These are phyloP conservation scores for Trichonephila inaurata DNA, from an alignment of 1,140 invertebrate species.

Conservation along the genomic window DNA sequence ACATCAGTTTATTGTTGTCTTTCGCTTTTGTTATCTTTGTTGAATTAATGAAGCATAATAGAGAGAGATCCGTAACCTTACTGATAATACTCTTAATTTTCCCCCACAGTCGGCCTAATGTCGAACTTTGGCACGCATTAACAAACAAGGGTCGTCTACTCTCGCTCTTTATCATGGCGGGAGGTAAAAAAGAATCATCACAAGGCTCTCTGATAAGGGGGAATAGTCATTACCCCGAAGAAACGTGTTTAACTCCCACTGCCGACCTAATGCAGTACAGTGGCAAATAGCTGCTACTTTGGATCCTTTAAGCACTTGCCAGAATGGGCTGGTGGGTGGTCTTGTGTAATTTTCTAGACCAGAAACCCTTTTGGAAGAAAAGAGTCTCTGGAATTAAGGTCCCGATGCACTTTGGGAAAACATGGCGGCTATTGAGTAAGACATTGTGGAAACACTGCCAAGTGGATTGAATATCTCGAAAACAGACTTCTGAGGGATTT, in stretches of 20 bases:
- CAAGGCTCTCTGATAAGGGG: background rate
- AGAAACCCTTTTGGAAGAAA: constrained; percentile 2
- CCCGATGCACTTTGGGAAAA: background rate
- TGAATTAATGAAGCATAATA: too few relatives aligned
- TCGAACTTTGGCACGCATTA: background rate
- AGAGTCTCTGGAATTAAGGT: background rate
- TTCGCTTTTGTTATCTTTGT: too few relatives aligned
- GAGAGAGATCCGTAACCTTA: too few relatives aligned
- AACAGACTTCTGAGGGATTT: background rate
- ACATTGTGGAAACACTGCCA: background rate
- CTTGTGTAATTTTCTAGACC: constrained; percentile 3
- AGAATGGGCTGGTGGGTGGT: background rate
- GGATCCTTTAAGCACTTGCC: constrained; percentile 34
- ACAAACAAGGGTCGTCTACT: background rate
- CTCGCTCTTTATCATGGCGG: background rate
- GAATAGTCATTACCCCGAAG: constrained; percentile 22
- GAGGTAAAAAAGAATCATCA: background rate
- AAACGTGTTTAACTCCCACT: constrained; percentile 58
- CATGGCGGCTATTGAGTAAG: background rate
- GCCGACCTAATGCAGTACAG: constrained; percentile 20
- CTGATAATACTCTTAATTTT: background rate
- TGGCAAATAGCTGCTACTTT: constrained; percentile 39
- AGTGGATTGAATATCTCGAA: background rate
- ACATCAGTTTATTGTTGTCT: too few relatives aligned
- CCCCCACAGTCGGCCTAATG: background rate